Conservation (phyloP, 1,140 invertebrate genomes). For the Himalopsyche phryganea region DNA sequence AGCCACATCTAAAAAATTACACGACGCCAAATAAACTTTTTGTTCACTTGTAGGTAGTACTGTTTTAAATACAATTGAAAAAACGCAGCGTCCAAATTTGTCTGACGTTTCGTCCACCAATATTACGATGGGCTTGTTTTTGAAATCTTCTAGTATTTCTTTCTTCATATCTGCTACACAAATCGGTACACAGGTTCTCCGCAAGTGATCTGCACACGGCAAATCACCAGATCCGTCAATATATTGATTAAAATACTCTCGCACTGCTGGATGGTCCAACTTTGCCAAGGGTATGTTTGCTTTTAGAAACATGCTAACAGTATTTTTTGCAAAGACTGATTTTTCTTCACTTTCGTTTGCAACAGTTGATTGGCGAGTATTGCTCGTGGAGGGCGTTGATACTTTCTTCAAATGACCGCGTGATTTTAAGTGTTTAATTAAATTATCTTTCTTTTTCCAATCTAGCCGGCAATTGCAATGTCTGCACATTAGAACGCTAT, state of each 20-base stretch:
- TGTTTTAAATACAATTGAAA: conserved; percentile 20
- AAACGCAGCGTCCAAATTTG: conserved; percentile 13
- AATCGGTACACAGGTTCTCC: conserved; percentile 15
- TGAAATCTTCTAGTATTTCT: conserved; percentile 12
- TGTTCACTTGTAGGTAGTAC: conserved; percentile 13
- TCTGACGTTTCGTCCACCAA: conserved; percentile 6
- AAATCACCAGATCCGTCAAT: conserved; percentile 15
- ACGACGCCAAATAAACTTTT: conserved; percentile 14
- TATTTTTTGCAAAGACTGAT: conserved; percentile 8
- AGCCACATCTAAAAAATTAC: conserved; percentile 16
- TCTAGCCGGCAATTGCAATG: conserved; percentile 22
- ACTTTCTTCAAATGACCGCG: conserved; percentile 1
- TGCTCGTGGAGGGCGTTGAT: conserved; percentile 3
- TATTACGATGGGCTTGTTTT: conserved; percentile 19
- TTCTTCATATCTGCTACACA: conserved; percentile 9
- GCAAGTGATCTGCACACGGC: conserved; percentile 17
- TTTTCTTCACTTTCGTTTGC: conserved; percentile 17
- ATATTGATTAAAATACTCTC: conserved; percentile 17
- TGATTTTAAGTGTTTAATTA: conserved; percentile 12
- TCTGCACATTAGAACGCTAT: conserved; percentile 13
- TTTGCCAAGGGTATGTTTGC: conserved; percentile 15
- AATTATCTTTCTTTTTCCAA: conserved; percentile 22
- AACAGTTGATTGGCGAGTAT: conserved; percentile 19
- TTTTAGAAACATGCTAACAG: conserved; percentile 11
- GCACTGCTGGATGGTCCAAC: too few relatives aligned